phyloP scores from a whole-genome alignment of 2,888 invertebrate species.

The Chydorus sphaericus region DNA sequence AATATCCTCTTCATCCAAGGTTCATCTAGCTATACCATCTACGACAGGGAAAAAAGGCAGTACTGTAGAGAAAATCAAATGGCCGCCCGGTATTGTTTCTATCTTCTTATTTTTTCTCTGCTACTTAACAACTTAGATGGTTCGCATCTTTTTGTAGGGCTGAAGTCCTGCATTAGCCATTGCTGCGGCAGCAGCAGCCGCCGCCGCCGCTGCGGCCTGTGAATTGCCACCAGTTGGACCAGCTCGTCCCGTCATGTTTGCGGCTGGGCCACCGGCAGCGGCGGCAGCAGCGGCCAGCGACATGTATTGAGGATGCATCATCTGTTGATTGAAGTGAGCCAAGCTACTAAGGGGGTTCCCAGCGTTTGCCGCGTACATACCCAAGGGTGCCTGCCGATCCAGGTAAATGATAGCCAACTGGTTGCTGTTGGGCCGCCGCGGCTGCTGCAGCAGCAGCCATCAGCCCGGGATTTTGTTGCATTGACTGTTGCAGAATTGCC shows the following conservation, averaged over 20 bases:
- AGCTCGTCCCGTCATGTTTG: neutral
- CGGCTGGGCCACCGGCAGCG: conserved; percentile 3
- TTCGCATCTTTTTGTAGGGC: conserved; percentile 83
- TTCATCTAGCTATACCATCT: no score
- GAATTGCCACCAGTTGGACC: neutral
- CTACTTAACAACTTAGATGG: conserved; percentile 37
- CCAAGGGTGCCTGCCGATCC: conserved; percentile 19
- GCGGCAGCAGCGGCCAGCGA: conserved; percentile 6
- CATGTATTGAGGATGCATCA: neutral
- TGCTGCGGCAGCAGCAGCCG: conserved; percentile 21
- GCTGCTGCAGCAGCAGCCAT: conserved; percentile 12
- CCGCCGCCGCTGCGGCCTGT: conserved; percentile 15
- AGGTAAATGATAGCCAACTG: neutral
- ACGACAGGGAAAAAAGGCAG: no score
- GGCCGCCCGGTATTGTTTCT: neutral
- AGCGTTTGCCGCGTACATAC: conserved; percentile 8
- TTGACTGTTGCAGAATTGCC: conserved; percentile 25
- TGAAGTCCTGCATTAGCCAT: conserved; percentile 44
- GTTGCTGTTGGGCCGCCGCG: conserved; percentile 1
- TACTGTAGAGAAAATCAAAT: no score
- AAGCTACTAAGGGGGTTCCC: neutral
- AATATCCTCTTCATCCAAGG: no score
- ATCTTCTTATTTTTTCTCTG: neutral
- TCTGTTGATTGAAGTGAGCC: neutral
- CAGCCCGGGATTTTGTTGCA: conserved; percentile 18